phyloP scores from a whole-genome alignment of 2,888 invertebrate genomes.

The Tryphoninae sp. region DNA sequence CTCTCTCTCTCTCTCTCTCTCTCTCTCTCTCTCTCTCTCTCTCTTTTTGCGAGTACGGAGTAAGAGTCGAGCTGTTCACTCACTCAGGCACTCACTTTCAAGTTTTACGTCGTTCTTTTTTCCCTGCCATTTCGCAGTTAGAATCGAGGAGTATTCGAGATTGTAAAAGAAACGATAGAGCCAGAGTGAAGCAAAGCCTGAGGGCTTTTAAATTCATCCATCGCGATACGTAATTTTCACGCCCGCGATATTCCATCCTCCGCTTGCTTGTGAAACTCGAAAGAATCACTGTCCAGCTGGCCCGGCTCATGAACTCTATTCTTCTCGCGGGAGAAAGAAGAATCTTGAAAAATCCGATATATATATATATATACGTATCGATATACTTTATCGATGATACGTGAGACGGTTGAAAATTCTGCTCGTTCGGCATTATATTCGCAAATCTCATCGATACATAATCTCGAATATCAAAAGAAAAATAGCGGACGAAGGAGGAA shows the following conservation, averaged over 20 bases:
- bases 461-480: constrained; percentile 40
- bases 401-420: constrained; percentile 39
- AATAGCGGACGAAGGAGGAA: constrained; percentile 35
- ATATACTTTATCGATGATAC: constrained; percentile 38
- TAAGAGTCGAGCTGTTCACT: neutral
- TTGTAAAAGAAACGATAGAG: constrained; percentile 17
- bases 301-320: too few species aligned
- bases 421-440: constrained; percentile 41
- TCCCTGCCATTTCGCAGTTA: neutral
- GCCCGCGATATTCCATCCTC: too few species aligned
- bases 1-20: too few species aligned
- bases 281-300: too few species aligned
- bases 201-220: constrained; percentile 28
- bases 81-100: constrained; percentile 17
- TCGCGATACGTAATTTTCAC: neutral
- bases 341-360: neutral
- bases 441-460: constrained; percentile 42
- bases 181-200: constrained; percentile 11
- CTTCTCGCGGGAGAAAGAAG: too few species aligned
- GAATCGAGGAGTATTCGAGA: constrained; percentile 16
- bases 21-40: constrained; percentile 28
- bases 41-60: constrained; percentile 5
- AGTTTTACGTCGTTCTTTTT: constrained; percentile 20
- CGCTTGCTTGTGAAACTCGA: too few species aligned
- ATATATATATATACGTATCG: neutral